Evolutionary conservation across 2,888 invertebrate genomes (phyloP).

Genomic region (Rhamphomyia laevipes): DNA sequence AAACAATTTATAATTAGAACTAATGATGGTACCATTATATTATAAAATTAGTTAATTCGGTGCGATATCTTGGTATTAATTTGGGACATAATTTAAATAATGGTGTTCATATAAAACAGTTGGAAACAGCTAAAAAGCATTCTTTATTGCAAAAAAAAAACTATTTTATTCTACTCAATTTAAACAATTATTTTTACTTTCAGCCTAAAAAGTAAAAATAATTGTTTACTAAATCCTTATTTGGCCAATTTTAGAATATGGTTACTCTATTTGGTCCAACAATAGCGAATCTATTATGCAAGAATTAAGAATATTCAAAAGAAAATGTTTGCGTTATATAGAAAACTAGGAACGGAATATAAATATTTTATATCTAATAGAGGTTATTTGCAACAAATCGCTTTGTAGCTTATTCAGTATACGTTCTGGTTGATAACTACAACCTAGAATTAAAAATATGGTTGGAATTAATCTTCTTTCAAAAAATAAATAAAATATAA

Average conservation of each 20-base stretch:
- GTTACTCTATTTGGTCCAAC: background rate
- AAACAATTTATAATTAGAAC: background rate
- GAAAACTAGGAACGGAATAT: too few relatives aligned
- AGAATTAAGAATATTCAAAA: constrained; percentile 2
- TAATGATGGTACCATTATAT: background rate
- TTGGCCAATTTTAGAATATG: constrained; percentile 1
- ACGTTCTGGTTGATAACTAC: too few relatives aligned
- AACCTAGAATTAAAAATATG: too few relatives aligned
- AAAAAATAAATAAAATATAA: too few relatives aligned
- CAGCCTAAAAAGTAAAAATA: background rate
- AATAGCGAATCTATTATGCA: background rate
- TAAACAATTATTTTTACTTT: too few relatives aligned
- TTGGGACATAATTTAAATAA: background rate
- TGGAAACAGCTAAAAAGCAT: background rate
- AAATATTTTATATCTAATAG: too few relatives aligned
- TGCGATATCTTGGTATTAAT: background rate
- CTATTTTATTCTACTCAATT: background rate
- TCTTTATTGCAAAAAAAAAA: background rate
- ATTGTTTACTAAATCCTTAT: constrained; percentile 1
- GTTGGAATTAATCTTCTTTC: too few relatives aligned
- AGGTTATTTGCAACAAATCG: too few relatives aligned
- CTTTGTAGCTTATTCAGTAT: too few relatives aligned
- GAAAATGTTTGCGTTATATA: background rate
- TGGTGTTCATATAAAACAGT: background rate
- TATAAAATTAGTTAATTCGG: background rate